A percentile compares a stretch with the other conserved stretches of the same genome.
Conservation (phyloP, 2,113 vertebrate genomes). For the Campylomormyrus numenius region DNA sequence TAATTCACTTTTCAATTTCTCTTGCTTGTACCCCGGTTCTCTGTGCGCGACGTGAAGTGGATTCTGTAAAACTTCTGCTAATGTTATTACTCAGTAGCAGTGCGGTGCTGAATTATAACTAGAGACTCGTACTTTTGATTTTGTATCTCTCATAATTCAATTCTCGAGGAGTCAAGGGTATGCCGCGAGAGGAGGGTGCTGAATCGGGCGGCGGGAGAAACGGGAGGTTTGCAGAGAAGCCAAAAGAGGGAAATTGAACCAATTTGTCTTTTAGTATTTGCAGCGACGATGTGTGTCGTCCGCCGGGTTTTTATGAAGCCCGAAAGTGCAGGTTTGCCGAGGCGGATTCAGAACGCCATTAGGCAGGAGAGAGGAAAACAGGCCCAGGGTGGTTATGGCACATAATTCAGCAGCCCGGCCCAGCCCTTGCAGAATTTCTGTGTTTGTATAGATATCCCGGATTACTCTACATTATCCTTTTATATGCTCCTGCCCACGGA, state of each 20-base stretch:
- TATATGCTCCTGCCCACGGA: constrained; percentile 6
- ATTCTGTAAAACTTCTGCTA: constrained; percentile 13
- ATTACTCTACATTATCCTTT: constrained; percentile 23
- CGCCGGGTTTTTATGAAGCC: not conserved
- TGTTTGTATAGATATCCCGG: constrained; percentile 19
- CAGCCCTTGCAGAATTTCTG: constrained; percentile 3
- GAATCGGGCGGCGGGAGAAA: constrained; percentile 5
- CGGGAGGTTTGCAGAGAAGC: not conserved
- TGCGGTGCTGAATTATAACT: not conserved
- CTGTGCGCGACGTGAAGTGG: constrained; percentile 26
- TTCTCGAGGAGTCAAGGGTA: constrained; percentile 20
- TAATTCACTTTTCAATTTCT: constrained; percentile 55
- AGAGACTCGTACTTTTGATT: constrained; percentile 6
- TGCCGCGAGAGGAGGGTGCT: not conserved
- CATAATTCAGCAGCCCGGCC: constrained; percentile 1
- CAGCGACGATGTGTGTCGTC: not conserved
- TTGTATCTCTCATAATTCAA: constrained; percentile 14
- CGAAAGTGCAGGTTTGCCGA: not conserved
- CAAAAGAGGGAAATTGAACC: constrained; percentile 19
- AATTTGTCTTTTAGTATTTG: constrained; percentile 23
- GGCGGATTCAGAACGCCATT: constrained; percentile 10
- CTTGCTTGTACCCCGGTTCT: constrained; percentile 52
- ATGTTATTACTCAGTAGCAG: constrained; percentile 14
- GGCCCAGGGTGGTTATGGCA: not conserved
- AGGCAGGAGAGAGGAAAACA: not conserved